These are phyloP conservation scores for Uloborus plumipes DNA, from an alignment of 2,888 invertebrate species.

Conservation along the genomic window DNA sequence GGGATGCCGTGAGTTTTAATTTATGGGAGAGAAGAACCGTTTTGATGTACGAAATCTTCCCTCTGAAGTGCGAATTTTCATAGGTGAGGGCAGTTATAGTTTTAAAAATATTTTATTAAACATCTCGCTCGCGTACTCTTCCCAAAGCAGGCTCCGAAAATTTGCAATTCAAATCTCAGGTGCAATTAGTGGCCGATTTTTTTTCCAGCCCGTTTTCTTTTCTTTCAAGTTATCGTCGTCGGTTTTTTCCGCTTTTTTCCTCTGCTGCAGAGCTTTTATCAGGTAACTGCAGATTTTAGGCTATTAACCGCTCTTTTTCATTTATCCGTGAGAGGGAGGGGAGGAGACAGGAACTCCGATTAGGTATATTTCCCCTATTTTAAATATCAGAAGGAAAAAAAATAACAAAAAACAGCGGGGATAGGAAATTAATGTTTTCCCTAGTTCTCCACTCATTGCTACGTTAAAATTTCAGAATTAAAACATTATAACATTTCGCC, in stretches of 20 bases:
- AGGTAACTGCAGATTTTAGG: conserved; percentile 54
- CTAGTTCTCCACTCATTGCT: conserved; percentile 24
- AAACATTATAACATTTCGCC: conserved; percentile 55
- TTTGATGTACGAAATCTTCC: conserved; percentile 33
- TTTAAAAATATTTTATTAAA: conserved; percentile 39
- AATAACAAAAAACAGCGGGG: conserved; percentile 14
- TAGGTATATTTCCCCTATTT: conserved; percentile 57
- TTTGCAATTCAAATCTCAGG: conserved; percentile 64
- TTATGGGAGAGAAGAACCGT: conserved; percentile 47
- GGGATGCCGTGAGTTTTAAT: conserved; percentile 43
- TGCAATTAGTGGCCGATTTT: conserved; percentile 58
- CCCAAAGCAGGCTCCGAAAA: conserved; percentile 30
- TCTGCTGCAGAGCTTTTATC: conserved; percentile 28
- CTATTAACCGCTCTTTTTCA: conserved; percentile 62
- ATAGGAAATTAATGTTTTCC: conserved; percentile 61
- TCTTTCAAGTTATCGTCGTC: conserved; percentile 54
- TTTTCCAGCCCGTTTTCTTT: conserved; percentile 26
- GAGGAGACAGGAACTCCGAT: conserved; percentile 37
- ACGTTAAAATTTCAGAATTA: conserved; percentile 50
- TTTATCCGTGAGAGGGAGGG: conserved; percentile 48
- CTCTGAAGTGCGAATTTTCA: conserved; percentile 33
- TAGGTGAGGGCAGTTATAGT: conserved; percentile 28
- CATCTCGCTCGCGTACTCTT: conserved; percentile 34
- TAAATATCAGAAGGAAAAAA: conserved; percentile 30
- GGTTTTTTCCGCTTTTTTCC: conserved; percentile 31